Conservation (phyloP, 2,888 invertebrate genomes). For the Dinocampus coccinellae region DNA sequence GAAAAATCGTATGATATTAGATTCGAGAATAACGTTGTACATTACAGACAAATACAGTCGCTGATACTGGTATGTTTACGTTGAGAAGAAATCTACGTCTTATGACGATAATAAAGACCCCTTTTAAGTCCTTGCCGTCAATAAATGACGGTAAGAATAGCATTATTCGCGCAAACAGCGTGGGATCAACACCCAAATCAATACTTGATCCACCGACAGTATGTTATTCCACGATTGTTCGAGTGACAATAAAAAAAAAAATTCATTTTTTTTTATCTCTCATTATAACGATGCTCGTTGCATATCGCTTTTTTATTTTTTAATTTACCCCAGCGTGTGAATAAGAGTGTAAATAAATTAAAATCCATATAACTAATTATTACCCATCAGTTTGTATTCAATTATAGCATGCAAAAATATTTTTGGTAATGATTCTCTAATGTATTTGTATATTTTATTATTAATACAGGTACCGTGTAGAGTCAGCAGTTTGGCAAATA, state of each 20-base stretch:
- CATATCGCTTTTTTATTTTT: background rate
- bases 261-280: constrained; percentile 8
- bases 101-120: constrained; percentile 62
- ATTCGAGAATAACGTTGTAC: constrained; percentile 35
- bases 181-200: constrained; percentile 59
- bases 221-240: constrained; percentile 52
- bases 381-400: background rate
- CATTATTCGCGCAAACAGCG: constrained; percentile 63
- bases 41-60: constrained; percentile 63
- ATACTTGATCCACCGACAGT: constrained; percentile 59
- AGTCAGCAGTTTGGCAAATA: constrained; percentile 55
- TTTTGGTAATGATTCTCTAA: background rate
- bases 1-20: constrained; percentile 25
- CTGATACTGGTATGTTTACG: constrained; percentile 65
- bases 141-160: constrained; percentile 63
- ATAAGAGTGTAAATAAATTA: constrained; percentile 10
- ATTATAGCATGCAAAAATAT: background rate
- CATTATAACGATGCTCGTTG: background rate
- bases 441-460: background rate
- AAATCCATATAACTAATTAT: background rate
- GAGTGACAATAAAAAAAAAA: constrained; percentile 19
- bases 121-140: constrained; percentile 65
- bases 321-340: background rate
- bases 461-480: constrained; percentile 59
- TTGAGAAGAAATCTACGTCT: constrained; percentile 64